Percentiles rank a stretch among this genome's conserved stretches.
Conservation (phyloP, 2,888 invertebrate species). For the Andrena minutula region DNA sequence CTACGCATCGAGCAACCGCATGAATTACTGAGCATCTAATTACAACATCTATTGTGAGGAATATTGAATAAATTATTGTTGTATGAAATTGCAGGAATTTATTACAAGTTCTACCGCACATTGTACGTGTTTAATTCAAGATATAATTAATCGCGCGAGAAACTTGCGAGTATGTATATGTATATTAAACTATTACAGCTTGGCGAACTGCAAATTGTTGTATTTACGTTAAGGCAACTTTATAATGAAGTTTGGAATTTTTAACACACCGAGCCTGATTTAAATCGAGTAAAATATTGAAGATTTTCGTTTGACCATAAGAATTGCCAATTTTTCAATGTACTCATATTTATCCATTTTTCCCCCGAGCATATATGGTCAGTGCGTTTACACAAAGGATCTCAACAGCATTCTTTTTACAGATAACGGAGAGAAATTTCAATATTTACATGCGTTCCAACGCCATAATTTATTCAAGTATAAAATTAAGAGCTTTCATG, state of each 20-base stretch:
- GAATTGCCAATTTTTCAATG: too few species aligned
- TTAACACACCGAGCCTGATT: neutral
- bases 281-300: neutral
- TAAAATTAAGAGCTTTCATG: too few species aligned
- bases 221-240: neutral
- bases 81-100: neutral
- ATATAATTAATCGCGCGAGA: neutral
- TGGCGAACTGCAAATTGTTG: neutral
- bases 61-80: constrained; percentile 1
- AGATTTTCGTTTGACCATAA: too few species aligned
- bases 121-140: neutral
- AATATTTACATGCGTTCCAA: too few species aligned
- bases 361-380: too few species aligned
- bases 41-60: neutral
- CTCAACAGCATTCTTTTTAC: too few species aligned
- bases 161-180: neutral
- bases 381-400: too few species aligned
- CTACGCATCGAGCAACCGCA: neutral
- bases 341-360: too few species aligned
- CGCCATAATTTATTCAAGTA: too few species aligned
- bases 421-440: too few species aligned
- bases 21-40: constrained; percentile 14
- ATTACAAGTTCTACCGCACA: neutral
- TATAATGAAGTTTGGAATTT: neutral
- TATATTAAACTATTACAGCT: neutral